Percentiles rank a stretch among this genome's conserved stretches.
phyloP scores from a whole-genome alignment of 2,113 vertebrate species.

The Hippoglossus stenolepis region DNA sequence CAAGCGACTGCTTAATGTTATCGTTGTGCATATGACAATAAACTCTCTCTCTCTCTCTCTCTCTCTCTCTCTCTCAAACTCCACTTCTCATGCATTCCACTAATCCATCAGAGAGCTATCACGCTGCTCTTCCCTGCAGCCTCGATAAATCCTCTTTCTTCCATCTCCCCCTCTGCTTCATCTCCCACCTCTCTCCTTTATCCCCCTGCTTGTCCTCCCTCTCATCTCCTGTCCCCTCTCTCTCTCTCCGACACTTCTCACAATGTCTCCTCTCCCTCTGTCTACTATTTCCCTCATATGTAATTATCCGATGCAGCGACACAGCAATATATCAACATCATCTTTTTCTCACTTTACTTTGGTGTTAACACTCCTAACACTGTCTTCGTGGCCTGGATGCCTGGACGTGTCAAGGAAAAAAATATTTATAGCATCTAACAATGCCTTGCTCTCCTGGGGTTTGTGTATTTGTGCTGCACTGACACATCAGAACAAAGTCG shows the following conservation, averaged over 20 bases:
- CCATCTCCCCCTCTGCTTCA: constrained; percentile 32
- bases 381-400: constrained; percentile 2
- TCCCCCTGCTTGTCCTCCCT: constrained; percentile 2
- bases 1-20: too few relatives aligned
- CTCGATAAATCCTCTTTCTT: constrained; percentile 74
- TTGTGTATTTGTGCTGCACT: not conserved
- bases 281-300: constrained; percentile 16
- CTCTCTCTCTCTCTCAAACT: constrained; percentile 37
- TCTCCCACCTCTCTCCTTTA: constrained; percentile 32
- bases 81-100: constrained; percentile 70
- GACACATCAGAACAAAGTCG: constrained; percentile 11
- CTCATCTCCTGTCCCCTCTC: constrained; percentile 10
- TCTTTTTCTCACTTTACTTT: constrained; percentile 21
- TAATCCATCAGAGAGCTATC: constrained; percentile 77
- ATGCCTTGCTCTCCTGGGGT: not conserved
- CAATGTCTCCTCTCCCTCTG: not conserved
- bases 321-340: constrained; percentile 15
- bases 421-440: not conserved
- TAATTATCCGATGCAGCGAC: constrained; percentile 49
- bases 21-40: too few relatives aligned
- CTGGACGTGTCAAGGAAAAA: not conserved
- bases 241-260: not conserved
- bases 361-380: constrained; percentile 10
- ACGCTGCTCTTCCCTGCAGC: constrained; percentile 72
- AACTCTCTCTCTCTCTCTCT: not conserved